Evolutionary conservation across 2,888 invertebrate species (phyloP), one percentile per base, ranked within the genome.

Genomic region (Busseola fusca): DNA sequence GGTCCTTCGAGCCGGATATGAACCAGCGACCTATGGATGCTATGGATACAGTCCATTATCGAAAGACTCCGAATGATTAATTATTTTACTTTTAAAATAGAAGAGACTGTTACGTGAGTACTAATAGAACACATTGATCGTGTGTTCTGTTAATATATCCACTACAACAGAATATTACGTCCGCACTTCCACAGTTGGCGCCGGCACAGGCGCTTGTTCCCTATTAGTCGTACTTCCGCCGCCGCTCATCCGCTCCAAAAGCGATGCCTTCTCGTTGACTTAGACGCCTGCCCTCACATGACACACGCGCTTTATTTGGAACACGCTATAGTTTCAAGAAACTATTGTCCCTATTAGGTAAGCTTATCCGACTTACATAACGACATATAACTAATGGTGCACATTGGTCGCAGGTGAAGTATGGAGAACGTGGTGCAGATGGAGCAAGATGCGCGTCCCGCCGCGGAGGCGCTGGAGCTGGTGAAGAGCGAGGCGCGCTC

Each of bases 401-500:
- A 64, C 37, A 66, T 69, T 69, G 60, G 64, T 78, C 34, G 21
- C 67, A 80, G 77, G 66, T 65, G 40, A 62, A 83, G n/a, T 27
- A 94, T 94, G 93, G 93, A 93, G 81, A 90, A 89, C 81, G 89
- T 86, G 27, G 76, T 86, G n/a, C 85, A 88, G 64, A 89, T 90
- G 86, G 89, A 89, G 69, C 90, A 86, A 14, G 89, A 90, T 48
- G 89, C 86, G 52, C 89, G 86, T 48, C 74, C 81, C 25, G 74
- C 84, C 1, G 87, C 80, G 3, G 93, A 93, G 72, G 95, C 95
- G n/a, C 84, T 95, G 77, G 94, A 95, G 84, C 91, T 95, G 18
- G 93, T 95, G 45, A 95, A 95, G 85, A 92, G 84, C 72, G 95
- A 95, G 82, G 91, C 92, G 37, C 87, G 91, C 7, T 48, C 74